Evolutionary conservation across 2,888 invertebrate genomes (phyloP).

Genomic region (Tachystola acroxantha): DNA sequence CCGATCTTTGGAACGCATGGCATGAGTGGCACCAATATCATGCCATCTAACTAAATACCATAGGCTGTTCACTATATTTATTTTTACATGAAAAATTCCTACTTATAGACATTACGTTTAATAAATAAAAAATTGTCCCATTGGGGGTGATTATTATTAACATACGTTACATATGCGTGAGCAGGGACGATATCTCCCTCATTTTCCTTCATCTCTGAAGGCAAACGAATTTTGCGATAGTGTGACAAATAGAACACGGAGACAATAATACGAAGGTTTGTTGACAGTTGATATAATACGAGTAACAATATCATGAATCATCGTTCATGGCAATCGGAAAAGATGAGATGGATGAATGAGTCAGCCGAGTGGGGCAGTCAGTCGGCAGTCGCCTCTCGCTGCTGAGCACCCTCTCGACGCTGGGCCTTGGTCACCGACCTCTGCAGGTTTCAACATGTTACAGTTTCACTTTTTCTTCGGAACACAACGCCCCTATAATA

Average conservation of each 20-base stretch:
- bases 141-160: too few relatives aligned
- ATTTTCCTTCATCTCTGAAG: too few relatives aligned
- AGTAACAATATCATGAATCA: conserved; percentile 4
- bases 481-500: conserved; percentile 7
- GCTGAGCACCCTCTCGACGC: conserved; percentile 11
- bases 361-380: conserved; percentile 54
- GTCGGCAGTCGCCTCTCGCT: conserved; percentile 38
- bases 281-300: background rate
- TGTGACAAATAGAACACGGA: too few relatives aligned
- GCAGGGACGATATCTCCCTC: too few relatives aligned
- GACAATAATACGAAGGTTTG: background rate
- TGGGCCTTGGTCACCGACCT: conserved; percentile 65
- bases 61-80: too few relatives aligned
- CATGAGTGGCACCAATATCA: too few relatives aligned
- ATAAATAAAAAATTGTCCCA: too few relatives aligned
- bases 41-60: too few relatives aligned
- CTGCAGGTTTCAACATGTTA: conserved; percentile 71
- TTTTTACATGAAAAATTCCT: too few relatives aligned
- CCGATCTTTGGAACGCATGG: background rate
- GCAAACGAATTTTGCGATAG: too few relatives aligned
- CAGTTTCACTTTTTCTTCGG: conserved; percentile 69
- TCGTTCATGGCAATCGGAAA: conserved; percentile 2
- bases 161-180: too few relatives aligned
- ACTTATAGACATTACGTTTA: too few relatives aligned
- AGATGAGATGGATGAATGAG: conserved; percentile 35